A percentile compares a stretch with the other conserved stretches of the same genome.
Conservation (phyloP, 2,113 vertebrate species). For the Ursus arctos region DNA sequence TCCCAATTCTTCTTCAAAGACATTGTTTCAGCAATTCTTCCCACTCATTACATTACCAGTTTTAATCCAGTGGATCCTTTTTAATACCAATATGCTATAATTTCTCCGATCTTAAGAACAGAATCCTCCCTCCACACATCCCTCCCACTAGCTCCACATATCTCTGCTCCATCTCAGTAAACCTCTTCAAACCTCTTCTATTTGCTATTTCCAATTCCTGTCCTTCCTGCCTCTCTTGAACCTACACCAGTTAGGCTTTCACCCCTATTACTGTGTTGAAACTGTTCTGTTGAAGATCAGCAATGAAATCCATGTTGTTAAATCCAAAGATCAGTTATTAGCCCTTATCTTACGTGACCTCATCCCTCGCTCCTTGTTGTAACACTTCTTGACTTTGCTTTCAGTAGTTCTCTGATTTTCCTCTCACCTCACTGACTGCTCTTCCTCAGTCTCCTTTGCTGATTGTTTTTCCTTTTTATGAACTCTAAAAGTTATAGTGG, state of each 20-base stretch:
- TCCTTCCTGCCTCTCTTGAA: background rate
- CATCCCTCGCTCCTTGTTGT: background rate
- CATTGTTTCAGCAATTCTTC: background rate
- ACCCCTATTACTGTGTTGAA: background rate
- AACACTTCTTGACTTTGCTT: background rate
- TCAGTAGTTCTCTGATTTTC: background rate
- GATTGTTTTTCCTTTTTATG: background rate
- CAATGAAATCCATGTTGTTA: background rate
- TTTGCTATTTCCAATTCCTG: background rate
- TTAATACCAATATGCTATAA: background rate
- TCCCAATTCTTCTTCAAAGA: background rate
- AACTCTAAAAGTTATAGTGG: background rate
- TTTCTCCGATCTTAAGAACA: background rate
- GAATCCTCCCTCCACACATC: background rate
- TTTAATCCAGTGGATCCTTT: background rate
- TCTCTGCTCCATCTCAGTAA: constrained; percentile 26
- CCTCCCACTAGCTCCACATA: background rate
- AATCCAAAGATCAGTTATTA: background rate
- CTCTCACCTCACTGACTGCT: background rate
- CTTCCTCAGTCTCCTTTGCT: background rate
- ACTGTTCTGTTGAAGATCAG: background rate
- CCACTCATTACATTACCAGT: background rate
- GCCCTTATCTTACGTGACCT: background rate
- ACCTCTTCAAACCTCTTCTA: background rate
- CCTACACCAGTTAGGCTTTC: background rate